Percentiles rank a stretch among this genome's conserved stretches.
Evolutionary conservation across 2,888 invertebrate species (phyloP).

Genomic region (Eupithecia insigniata): DNA sequence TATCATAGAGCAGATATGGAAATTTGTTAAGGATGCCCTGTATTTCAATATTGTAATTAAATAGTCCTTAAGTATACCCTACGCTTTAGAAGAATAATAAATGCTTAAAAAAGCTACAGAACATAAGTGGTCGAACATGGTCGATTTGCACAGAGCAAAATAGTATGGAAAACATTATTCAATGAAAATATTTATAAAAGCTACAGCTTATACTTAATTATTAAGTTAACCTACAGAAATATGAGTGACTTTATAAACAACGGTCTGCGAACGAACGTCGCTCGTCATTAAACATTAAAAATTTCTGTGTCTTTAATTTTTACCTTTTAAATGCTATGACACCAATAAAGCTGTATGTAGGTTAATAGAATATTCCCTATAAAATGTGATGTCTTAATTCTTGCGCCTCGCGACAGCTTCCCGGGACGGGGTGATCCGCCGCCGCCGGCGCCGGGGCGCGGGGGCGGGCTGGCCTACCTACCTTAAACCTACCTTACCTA

Average conservation of each 20-base stretch:
- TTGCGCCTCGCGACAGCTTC: conserved; percentile 4
- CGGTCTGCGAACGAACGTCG: neutral
- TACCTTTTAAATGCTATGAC: neutral
- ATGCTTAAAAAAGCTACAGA: neutral
- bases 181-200: no score
- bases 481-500: no score
- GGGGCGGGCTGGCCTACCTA: no score
- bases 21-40: neutral
- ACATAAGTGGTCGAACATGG: neutral
- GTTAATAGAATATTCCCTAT: conserved; percentile 26
- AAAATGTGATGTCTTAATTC: conserved; percentile 31
- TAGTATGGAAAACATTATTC: neutral
- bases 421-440: conserved; percentile 29
- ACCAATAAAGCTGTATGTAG: conserved; percentile 15
- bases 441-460: neutral
- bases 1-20: neutral
- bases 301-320: neutral
- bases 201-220: neutral
- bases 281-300: neutral
- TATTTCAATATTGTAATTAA: neutral
- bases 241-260: neutral
- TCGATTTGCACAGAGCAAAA: neutral
- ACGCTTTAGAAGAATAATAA: neutral
- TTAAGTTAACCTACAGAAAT: neutral
- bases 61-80: neutral